A percentile compares a stretch with the other conserved stretches of the same genome.
These are phyloP conservation scores for Cosmopolites sordidus DNA, from an alignment of 2,888 invertebrate species.

Conservation along the genomic window DNA sequence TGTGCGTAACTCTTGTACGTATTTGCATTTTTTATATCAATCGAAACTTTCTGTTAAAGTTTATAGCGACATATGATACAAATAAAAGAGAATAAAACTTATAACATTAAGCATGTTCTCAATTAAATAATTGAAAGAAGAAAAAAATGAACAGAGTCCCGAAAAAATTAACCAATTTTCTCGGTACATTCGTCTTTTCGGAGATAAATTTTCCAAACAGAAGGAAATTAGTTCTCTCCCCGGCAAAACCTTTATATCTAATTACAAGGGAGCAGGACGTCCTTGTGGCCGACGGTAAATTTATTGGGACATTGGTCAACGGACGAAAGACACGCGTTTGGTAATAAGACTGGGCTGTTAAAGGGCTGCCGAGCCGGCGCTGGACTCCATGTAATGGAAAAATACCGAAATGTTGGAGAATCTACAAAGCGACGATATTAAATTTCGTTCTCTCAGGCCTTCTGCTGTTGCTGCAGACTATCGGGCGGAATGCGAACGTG, in stretches of 20 bases:
- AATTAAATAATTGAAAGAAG: no score
- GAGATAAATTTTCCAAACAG: conserved; percentile 28
- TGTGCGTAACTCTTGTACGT: no score
- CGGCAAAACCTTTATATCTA: conserved; percentile 34
- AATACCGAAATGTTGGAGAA: conserved; percentile 46
- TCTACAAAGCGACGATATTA: conserved; percentile 48
- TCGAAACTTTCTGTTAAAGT: no score
- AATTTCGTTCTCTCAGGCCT: conserved; percentile 46
- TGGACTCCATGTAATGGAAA: conserved; percentile 49
- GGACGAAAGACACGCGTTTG: conserved; percentile 39
- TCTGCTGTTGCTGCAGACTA: conserved; percentile 47
- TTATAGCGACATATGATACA: no score
- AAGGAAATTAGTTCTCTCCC: conserved; percentile 33
- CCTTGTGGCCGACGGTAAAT: conserved; percentile 32
- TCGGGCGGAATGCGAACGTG: conserved; percentile 46
- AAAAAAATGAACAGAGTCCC: no score
- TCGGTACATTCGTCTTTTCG: no score
- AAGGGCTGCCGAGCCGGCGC: conserved; percentile 31
- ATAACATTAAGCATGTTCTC: no score
- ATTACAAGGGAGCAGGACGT: conserved; percentile 35
- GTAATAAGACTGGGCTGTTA: conserved; percentile 36
- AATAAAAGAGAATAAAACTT: no score
- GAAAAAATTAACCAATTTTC: no score
- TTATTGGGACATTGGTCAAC: conserved; percentile 32
- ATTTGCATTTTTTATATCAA: no score